These are phyloP conservation scores for Phaenicophaeus curvirostris DNA, from an alignment of 2,797 vertebrate genomes.

Conservation along the genomic window DNA sequence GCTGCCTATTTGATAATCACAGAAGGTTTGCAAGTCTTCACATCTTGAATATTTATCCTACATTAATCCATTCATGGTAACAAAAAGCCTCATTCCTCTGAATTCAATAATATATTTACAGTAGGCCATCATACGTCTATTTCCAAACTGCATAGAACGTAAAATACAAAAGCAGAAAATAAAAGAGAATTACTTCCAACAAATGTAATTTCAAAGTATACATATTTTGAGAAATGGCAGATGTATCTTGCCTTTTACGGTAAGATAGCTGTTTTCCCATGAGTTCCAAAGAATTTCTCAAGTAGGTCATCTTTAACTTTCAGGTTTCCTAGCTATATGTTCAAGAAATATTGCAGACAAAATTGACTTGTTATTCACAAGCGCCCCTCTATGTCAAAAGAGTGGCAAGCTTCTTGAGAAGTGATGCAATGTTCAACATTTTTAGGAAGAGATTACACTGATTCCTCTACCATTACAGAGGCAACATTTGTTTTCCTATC, in stretches of 20 bases:
- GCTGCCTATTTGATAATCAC: neutral
- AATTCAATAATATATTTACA: neutral
- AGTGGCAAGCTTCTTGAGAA: neutral
- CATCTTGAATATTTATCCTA: neutral
- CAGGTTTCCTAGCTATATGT: neutral
- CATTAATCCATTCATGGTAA: neutral
- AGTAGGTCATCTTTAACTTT: neutral
- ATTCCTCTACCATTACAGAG: neutral
- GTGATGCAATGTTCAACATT: neutral
- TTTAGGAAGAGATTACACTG: neutral
- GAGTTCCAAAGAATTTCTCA: neutral
- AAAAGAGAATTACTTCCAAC: neutral
- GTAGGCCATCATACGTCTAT: neutral
- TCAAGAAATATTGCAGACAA: neutral
- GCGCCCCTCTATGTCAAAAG: neutral
- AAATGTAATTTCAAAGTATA: neutral
- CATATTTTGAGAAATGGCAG: neutral
- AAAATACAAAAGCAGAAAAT: neutral
- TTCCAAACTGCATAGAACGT: neutral
- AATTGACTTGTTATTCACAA: neutral
- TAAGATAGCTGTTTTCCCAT: neutral
- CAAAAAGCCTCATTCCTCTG: neutral
- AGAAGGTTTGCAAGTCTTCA: neutral
- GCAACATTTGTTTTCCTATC: neutral
- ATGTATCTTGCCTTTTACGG: neutral